Conservation (phyloP, 2,113 vertebrate genomes). For the Mystacornis crossleyi region DNA sequence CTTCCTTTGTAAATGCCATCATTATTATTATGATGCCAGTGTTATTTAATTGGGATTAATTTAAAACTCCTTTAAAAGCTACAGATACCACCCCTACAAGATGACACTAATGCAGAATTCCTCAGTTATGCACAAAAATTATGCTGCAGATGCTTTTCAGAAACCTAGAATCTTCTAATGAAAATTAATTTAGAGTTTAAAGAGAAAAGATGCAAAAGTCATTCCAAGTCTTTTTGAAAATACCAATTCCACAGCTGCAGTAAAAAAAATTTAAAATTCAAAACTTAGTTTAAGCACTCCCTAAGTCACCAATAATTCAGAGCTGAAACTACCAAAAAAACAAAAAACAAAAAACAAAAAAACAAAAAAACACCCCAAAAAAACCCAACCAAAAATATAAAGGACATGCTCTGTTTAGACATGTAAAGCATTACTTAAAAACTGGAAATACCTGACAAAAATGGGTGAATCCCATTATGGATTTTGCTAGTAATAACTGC, state of each 20-base stretch:
- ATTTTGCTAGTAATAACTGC: background rate
- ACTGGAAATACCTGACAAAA: conserved; percentile 33
- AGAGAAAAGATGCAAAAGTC: background rate
- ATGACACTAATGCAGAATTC: background rate
- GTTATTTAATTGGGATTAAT: conserved; percentile 5
- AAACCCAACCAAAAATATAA: background rate
- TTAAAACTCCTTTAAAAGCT: conserved; percentile 2
- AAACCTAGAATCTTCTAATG: background rate
- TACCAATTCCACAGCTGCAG: background rate
- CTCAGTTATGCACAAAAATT: background rate
- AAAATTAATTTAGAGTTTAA: background rate
- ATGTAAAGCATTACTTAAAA: background rate
- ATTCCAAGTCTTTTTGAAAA: background rate
- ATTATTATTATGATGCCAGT: background rate
- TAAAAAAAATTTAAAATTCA: background rate
- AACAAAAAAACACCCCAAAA: background rate
- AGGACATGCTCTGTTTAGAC: background rate
- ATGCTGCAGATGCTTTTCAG: background rate
- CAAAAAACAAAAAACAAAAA: too few relatives aligned
- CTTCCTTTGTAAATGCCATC: background rate
- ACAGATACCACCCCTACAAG: background rate
- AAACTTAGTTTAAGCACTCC: background rate
- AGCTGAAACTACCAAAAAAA: background rate
- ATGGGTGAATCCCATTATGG: background rate
- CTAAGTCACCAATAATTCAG: background rate